These are phyloP conservation scores for Sisyra nigra DNA, from an alignment of 2,888 invertebrate species.

Conservation along the genomic window DNA sequence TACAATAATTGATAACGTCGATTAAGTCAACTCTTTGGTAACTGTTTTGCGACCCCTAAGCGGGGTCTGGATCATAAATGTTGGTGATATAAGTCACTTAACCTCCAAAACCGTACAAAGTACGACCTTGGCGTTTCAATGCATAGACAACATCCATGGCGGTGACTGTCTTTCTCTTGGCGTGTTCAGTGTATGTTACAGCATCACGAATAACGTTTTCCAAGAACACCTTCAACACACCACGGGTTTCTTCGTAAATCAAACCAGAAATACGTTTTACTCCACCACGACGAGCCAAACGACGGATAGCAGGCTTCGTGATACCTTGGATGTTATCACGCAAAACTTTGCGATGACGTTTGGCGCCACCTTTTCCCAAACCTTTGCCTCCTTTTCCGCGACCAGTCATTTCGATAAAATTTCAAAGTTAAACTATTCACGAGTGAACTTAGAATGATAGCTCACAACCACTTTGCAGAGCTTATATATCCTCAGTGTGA, in stretches of 20 bases:
- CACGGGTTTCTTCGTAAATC: slow-evolving; percentile 18
- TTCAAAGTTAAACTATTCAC: not conserved
- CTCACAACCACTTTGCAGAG: too few species aligned
- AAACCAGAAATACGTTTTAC: slow-evolving; percentile 25
- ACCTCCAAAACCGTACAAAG: slow-evolving; percentile 52
- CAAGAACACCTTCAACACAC: slow-evolving; percentile 40
- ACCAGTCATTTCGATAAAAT: slow-evolving; percentile 44
- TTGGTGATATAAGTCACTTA: not conserved
- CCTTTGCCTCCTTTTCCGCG: slow-evolving; percentile 69
- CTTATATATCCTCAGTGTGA: too few species aligned
- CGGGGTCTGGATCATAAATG: too few species aligned
- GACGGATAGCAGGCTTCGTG: slow-evolving; percentile 61
- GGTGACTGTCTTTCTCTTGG: slow-evolving; percentile 75
- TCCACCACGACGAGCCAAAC: slow-evolving; percentile 45
- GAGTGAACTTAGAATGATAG: not conserved
- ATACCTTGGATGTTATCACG: slow-evolving; percentile 69
- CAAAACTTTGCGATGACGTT: slow-evolving; percentile 66
- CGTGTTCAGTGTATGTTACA: slow-evolving; percentile 77
- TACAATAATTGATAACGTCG: too few species aligned
- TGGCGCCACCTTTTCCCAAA: slow-evolving; percentile 64
- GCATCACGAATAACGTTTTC: slow-evolving; percentile 73
- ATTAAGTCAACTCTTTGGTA: too few species aligned
- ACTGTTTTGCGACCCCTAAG: too few species aligned
- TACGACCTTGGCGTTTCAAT: slow-evolving; percentile 67
- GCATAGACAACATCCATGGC: slow-evolving; percentile 82